Evolutionary conservation across 2,888 invertebrate species (phyloP), one percentile per base, ranked within the genome.

Genomic region (Danaus chrysippus): DNA sequence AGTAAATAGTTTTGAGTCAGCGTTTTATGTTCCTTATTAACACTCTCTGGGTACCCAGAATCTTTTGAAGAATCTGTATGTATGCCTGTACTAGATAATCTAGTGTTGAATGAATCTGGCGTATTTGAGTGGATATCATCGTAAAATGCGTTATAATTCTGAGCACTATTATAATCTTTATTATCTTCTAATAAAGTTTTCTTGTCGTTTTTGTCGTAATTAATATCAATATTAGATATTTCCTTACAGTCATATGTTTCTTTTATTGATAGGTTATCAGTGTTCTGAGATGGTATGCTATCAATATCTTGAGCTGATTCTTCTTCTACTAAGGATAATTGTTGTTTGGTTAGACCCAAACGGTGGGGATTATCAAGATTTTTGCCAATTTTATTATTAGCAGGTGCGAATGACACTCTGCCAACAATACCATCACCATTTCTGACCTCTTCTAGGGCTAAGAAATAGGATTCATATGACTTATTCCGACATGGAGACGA

Each of bases 321-420:
- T 70, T 92, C 91, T 79, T 91, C 91, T 3, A 92, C 91, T 64
- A 92, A 74, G 2, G 91, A 91, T 0, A 92, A 73, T 67, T 91
- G 90, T 66, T 90, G 87, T 68, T 86, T 88, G 3, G 83, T 86
- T 34, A 81, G 67, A 12, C 77, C 78, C 3, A 86, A 71, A 43
- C 83, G 78, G 52, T 76, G 81, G 3, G 81, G 79, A 64, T 86
- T 81, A 46, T 90, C 85, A 59, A 84, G 79, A 11, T 81, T 81
- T 62, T 83, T 73, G 61, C 85, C 85, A 1, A 81, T 74, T 56
- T 86, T 83, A 10, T 74, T 69, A 46, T 76, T 76, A 42, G 70
- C 67, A 42, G 75, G 71, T 1, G 79, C 81, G 67, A 82, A 83
- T n/a, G 83, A 83, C 0, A 84, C 78, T 43, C 81, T 73, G 1